Base-by-base conservation (phyloP, 2,797 vertebrate genomes). In the Denticeps clupeoides region DNA sequence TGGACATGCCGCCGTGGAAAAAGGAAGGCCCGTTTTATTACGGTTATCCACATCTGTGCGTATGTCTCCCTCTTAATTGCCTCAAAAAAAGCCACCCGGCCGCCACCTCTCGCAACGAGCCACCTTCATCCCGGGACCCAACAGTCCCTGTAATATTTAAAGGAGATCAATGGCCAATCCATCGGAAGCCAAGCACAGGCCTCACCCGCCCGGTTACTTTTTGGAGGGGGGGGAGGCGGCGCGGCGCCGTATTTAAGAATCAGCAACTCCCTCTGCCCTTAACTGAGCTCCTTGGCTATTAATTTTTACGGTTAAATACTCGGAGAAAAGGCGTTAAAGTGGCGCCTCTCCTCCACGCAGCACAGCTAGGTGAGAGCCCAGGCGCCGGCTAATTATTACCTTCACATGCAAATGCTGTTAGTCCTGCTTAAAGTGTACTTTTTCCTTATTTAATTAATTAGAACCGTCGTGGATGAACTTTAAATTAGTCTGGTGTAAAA, bases 401-500 rank as follows among this genome's bases (percentile, higher is more conserved):
- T 77, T 74, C 56, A 63, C 66, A 73, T 74, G 67, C 65, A 70
- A 72, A 73, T 25, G 69, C 71, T 68, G 62, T 81, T 76, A 73
- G 78, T 70, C 67, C 69, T 70, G 67, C 59, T 72, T 72, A 83
- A 69, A 65, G 74, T 79, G 72, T 75, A 73, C 76, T 79, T 78
- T 81, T 79, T 58, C 25, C 70, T 72, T 82, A 82, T 83, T 83
- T 80, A 82, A 83, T 84, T 83, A 79, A 83, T 82, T 83, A 80
- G 81, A 83, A 76, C 60, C 70, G 81, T 77, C 62, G 71, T 75
- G 84, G 88, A 88, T 89, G 84, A 89, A 87, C 84, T 88, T 86
- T 89, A 92, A 96, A 94, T 89, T 91, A 92, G 91, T 82, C 72
- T 79, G 81, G 85, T 84, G 89, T 82, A 84, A 85, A 89, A 93